Conservation (phyloP, 2,797 vertebrate species). For the Tapirus indicus region DNA sequence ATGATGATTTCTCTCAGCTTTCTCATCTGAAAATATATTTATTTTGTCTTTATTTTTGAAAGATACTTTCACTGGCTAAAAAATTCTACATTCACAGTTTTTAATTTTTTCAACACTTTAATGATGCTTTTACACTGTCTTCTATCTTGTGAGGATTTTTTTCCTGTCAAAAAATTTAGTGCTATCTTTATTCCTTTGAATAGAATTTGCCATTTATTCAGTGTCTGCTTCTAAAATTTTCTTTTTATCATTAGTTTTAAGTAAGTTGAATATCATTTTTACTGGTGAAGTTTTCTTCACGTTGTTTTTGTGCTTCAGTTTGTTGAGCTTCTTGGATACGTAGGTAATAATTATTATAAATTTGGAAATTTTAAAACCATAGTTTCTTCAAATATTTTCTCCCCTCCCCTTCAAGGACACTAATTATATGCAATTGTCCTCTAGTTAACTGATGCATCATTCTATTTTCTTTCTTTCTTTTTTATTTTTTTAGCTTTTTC, state of each 20-base stretch:
- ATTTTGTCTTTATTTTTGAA: neutral
- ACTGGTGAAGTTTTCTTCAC: neutral
- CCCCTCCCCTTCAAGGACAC: neutral
- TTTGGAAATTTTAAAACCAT: neutral
- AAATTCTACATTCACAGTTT: neutral
- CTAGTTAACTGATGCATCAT: neutral
- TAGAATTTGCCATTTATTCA: neutral
- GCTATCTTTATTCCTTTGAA: neutral
- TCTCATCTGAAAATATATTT: neutral
- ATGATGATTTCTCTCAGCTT: neutral
- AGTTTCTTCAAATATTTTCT: neutral
- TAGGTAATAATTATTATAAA: neutral
- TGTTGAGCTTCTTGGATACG: neutral
- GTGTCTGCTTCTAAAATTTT: neutral
- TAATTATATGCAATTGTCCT: neutral
- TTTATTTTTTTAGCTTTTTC: neutral
- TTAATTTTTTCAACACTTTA: neutral
- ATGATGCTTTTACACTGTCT: neutral
- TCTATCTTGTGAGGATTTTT: neutral
- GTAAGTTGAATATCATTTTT: neutral
- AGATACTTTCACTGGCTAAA: neutral
- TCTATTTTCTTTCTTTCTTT: neutral
- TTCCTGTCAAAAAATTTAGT: neutral
- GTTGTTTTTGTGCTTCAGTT: neutral
- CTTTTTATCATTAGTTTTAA: neutral